Base-by-base conservation (phyloP, 2,113 vertebrate genomes). In the Centropus unirufus region DNA sequence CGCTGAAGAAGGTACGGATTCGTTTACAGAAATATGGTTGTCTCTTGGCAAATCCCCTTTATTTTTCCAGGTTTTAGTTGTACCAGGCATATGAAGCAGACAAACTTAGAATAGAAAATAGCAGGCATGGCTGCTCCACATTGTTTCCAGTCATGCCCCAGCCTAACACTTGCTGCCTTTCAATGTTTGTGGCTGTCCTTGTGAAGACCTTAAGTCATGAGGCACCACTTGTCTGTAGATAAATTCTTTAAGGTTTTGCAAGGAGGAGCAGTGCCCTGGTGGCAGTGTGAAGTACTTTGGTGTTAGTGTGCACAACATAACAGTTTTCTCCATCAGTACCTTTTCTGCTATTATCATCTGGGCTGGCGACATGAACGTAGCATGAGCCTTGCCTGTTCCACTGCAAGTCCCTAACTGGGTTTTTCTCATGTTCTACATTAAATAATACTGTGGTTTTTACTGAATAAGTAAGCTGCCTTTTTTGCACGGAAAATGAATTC, bases 1-100 rank as follows among this genome's bases (percentile, higher is more conserved):
- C 0, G 99, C 99, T 87, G 99, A 99, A 97, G 99, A 99, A 98
- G 99, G 99, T 98, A 98, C 11, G 57, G 24, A 32, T 87, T 70
- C 32, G 17, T 74, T 68, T 90, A 36, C 67, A 73, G 22, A 86
- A 21, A 18, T 52, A 2, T 19, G 8, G 27, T 69, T 39, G 22
- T 36, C 29, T 92, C 40, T 47, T 80, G 16, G 47, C 27, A 68
- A 73, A 81, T 54, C 6, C 32, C 6, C 4, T 24, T 11, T 44
- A 11, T 47, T 83, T 80, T 55, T 77, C 5, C 62, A 79, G 30
- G 8, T 85, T 76, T 86, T 36, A 55, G 18, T 69, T 93, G 30
- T 34, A 44, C 42, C 18, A 51, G 68, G 11, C 59, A 19, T 58
- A 26, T 47, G 57, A 73, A 76, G 18, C 61, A 14, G 49, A 23